Conservation (phyloP, 2,888 invertebrate species). For the Diogma glabrata region DNA sequence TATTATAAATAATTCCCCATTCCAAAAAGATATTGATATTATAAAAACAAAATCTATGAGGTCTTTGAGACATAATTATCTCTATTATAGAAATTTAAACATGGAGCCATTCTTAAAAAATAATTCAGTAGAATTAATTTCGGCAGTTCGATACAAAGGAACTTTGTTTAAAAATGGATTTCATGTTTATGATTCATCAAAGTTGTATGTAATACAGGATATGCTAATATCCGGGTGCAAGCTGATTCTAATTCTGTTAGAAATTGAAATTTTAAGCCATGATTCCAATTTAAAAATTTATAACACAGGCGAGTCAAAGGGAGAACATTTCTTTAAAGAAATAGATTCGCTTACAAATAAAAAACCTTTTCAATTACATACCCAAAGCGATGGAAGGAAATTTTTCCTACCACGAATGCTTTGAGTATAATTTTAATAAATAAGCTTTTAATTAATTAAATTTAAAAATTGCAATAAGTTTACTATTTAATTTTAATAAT, state of each 20-base stretch:
- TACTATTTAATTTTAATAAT: no score
- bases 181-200: neutral
- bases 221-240: neutral
- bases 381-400: no score
- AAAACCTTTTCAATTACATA: neutral
- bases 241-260: neutral
- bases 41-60: neutral
- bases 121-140: neutral
- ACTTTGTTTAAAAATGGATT: neutral
- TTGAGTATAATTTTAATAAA: no score
- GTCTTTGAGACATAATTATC: neutral
- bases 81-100: neutral
- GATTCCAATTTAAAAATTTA: neutral
- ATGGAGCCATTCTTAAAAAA: neutral
- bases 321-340: neutral
- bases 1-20: neutral
- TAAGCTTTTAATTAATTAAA: no score
- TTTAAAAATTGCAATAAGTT: no score
- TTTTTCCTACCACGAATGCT: no score
- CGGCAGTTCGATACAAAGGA: neutral
- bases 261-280: neutral
- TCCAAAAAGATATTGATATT: neutral
- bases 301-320: neutral
- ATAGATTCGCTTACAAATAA: neutral
- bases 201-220: neutral